Conservation (phyloP, 2,888 invertebrate genomes). For the Leucoma salicis region DNA sequence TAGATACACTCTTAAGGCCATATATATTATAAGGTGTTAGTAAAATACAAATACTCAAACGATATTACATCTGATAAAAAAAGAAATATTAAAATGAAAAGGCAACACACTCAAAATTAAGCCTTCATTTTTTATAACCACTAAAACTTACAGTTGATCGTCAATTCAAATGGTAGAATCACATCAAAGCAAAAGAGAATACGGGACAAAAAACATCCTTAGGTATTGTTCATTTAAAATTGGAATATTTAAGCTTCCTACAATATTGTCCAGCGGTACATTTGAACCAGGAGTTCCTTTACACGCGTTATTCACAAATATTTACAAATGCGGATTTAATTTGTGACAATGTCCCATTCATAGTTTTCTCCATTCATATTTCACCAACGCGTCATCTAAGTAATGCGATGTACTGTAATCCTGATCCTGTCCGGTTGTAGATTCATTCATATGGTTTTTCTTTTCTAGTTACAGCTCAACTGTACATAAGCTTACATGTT, state of each 20-base stretch:
- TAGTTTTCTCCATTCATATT: conserved; percentile 46
- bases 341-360: conserved; percentile 37
- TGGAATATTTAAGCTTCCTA: conserved; percentile 31
- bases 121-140: too few relatives aligned
- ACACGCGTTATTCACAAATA: conserved; percentile 62
- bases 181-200: conserved; percentile 9
- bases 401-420: conserved; percentile 35
- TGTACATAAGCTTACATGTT: too few relatives aligned
- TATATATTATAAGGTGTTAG: too few relatives aligned
- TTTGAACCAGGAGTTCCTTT: conserved; percentile 29
- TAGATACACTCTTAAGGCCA: too few relatives aligned
- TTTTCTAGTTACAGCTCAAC: conserved; percentile 21
- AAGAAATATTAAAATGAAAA: too few relatives aligned
- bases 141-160: too few relatives aligned
- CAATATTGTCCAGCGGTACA: conserved; percentile 26
- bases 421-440: conserved; percentile 36
- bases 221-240: conserved; percentile 11
- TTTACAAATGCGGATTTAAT: conserved; percentile 63
- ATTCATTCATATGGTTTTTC: conserved; percentile 44
- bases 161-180: too few relatives aligned
- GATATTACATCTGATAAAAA: too few relatives aligned
- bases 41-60: too few relatives aligned
- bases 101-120: too few relatives aligned
- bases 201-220: conserved; percentile 15
- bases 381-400: conserved; percentile 36